Evolutionary conservation across 1,140 invertebrate genomes (phyloP).

Genomic region (Lordiphosa clarofinis): DNA sequence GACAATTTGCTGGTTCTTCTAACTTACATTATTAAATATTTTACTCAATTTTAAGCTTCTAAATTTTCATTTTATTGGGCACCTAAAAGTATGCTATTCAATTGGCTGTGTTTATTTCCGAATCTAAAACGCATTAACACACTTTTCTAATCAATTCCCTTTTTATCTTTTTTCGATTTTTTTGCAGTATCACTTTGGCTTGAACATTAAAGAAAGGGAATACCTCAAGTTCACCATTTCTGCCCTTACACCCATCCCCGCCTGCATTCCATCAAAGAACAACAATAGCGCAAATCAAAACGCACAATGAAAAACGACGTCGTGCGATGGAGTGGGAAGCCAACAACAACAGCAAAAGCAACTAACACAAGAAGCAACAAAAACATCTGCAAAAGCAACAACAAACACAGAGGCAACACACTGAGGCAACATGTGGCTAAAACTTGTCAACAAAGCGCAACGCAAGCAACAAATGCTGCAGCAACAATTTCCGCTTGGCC

Average conservation of each 20-base stretch:
- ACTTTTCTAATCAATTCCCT: no score
- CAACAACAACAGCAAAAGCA: constrained; percentile 32
- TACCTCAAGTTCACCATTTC: not conserved
- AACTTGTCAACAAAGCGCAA: constrained; percentile 39
- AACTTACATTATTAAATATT: no score
- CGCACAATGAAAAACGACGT: constrained; percentile 80
- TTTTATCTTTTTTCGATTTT: no score
- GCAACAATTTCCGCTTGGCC: constrained; percentile 14
- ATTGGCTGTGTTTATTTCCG: no score
- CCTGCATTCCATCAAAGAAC: constrained; percentile 13
- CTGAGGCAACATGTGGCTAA: constrained; percentile 46
- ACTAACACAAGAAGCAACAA: constrained; percentile 16
- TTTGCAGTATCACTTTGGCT: not conserved
- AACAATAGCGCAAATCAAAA: constrained; percentile 48
- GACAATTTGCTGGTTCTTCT: no score
- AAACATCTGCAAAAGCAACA: constrained; percentile 41
- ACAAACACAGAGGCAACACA: constrained; percentile 23
- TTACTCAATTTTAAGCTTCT: no score
- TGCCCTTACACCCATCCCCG: not conserved
- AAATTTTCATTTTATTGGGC: no score
- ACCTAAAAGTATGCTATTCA: no score
- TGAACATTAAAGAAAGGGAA: constrained; percentile 3
- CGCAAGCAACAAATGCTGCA: constrained; percentile 24
- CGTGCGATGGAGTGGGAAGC: constrained; percentile 72
- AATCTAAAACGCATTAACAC: no score